These are phyloP conservation scores for Cladopsammia gracilis DNA, from an alignment of 64 coral and sea anemone genomes.

Conservation along the genomic window DNA sequence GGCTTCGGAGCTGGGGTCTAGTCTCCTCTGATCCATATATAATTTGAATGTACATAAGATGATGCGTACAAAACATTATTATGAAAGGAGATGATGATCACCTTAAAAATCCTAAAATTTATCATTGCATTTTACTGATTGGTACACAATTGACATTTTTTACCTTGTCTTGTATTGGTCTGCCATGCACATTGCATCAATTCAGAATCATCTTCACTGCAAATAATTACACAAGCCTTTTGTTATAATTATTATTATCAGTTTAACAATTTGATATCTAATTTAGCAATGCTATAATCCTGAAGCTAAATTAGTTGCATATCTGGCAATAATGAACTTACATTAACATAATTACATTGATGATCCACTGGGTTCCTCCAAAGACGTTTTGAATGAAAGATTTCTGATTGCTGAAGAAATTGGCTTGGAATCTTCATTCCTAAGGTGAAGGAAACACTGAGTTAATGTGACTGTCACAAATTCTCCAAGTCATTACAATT, in stretches of 20 bases:
- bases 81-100: not conserved
- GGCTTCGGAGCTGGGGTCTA: no score
- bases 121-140: not conserved
- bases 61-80: not conserved
- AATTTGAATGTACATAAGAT: no score
- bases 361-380: no score
- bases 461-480: no score
- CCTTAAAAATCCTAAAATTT: not conserved
- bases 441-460: no score
- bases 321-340: no score
- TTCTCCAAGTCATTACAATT: no score
- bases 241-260: not conserved
- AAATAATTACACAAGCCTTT: not conserved
- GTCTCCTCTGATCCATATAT: no score
- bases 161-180: not conserved
- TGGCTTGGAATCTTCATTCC: no score
- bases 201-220: not conserved
- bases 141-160: not conserved
- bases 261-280: not conserved
- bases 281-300: not conserved
- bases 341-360: no score
- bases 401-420: no score
- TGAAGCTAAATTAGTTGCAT: constrained; percentile 33
- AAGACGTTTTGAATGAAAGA: no score
- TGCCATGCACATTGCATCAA: constrained; percentile 4